A percentile compares a stretch with the other conserved stretches of the same genome.
These are phyloP conservation scores for Drosophila villosipedis DNA, from an alignment of 2,888 invertebrate species.

Conservation along the genomic window DNA sequence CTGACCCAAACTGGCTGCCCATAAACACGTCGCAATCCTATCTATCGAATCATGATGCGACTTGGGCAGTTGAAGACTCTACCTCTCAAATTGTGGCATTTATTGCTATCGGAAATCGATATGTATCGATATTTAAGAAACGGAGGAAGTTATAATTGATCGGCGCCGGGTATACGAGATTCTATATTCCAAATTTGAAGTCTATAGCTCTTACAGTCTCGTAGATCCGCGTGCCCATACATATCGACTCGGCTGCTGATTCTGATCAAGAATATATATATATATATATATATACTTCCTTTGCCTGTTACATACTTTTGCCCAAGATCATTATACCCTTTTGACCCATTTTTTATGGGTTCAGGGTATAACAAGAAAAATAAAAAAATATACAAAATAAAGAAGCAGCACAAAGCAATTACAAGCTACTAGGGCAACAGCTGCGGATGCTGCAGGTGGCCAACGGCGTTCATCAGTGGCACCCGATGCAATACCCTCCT, in stretches of 20 bases:
- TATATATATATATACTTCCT: neutral
- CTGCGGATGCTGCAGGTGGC: conserved; percentile 43
- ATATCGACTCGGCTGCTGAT: neutral
- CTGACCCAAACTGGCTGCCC: neutral
- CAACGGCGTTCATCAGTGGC: conserved; percentile 18
- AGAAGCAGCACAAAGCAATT: conserved; percentile 64
- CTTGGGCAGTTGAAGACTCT: too few species aligned
- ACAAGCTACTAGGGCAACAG: conserved; percentile 72
- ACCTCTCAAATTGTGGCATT: too few species aligned
- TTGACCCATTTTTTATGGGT: neutral
- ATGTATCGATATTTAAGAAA: too few species aligned
- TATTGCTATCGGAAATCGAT: too few species aligned
- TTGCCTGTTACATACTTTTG: neutral
- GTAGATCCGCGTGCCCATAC: neutral
- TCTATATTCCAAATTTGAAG: neutral
- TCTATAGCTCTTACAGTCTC: neutral
- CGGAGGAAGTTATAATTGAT: too few species aligned
- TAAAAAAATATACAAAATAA: conserved; percentile 24
- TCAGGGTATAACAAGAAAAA: neutral
- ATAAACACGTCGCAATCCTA: neutral
- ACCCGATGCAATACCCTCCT: conserved; percentile 3
- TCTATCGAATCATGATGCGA: too few species aligned
- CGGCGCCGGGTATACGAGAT: too few species aligned
- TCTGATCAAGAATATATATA: neutral
- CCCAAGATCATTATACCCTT: neutral